These are phyloP conservation scores for Buphagus erythrorhynchus DNA, from an alignment of 2,797 vertebrate genomes.

Conservation along the genomic window DNA sequence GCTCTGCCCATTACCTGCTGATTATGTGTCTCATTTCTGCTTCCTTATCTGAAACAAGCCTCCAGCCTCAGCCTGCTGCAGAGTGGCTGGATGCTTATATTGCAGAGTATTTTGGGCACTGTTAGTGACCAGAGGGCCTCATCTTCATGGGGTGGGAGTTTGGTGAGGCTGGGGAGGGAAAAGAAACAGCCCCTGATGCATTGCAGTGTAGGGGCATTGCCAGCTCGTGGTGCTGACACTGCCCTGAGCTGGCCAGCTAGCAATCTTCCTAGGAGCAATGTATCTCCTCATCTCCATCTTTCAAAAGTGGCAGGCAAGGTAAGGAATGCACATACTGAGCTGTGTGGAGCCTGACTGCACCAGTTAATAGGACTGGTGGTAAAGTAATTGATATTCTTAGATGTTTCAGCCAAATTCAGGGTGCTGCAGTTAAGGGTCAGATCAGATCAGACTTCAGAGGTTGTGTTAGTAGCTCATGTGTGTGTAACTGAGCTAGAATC, in stretches of 20 bases:
- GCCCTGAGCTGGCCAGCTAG: background rate
- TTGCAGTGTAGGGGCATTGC: background rate
- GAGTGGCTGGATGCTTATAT: background rate
- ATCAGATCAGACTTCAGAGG: background rate
- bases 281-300: background rate
- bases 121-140: rapidly evolving
- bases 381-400: background rate
- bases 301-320: background rate
- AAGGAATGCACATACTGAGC: background rate
- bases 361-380: background rate
- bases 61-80: background rate
- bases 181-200: background rate
- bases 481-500: background rate
- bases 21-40: background rate
- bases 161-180: background rate
- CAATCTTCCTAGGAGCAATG: rapidly evolving
- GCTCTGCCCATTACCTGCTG: background rate
- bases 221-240: background rate
- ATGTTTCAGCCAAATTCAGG: background rate
- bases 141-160: background rate
- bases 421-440: background rate
- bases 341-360: background rate
- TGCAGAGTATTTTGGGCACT: background rate
- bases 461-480: background rate
- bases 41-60: background rate